Conservation (phyloP, 1,140 invertebrate genomes). For the Drosophila tropicalis region DNA sequence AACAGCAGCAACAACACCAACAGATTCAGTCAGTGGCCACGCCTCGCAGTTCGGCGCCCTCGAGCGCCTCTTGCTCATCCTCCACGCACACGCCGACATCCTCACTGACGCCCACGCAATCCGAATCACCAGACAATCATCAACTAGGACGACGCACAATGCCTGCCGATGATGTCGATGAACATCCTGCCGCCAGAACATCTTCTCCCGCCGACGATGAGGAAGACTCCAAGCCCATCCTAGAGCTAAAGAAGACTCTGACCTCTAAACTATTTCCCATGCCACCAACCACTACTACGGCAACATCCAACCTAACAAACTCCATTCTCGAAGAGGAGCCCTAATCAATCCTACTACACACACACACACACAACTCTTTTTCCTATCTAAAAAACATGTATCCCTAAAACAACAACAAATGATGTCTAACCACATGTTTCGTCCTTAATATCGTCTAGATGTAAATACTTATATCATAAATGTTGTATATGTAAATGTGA, state of each 20-base stretch:
- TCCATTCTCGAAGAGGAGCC: conserved; percentile 45
- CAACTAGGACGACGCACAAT: conserved; percentile 28
- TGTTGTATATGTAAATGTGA: conserved; percentile 69
- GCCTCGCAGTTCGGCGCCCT: conserved; percentile 58
- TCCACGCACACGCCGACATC: conserved; percentile 67
- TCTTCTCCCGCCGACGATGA: conserved; percentile 25
- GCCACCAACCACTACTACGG: not conserved
- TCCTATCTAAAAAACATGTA: conserved; percentile 52
- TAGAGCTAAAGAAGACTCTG: conserved; percentile 59
- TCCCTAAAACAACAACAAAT: conserved; percentile 28
- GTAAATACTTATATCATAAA: conserved; percentile 57
- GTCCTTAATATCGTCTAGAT: conserved; percentile 47
- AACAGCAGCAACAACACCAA: conserved; percentile 37
- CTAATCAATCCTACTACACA: conserved; percentile 23
- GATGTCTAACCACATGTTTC: not conserved
- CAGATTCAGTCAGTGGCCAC: conserved; percentile 66
- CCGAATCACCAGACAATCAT: conserved; percentile 46
- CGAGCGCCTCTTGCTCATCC: conserved; percentile 62
- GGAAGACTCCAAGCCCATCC: conserved; percentile 51
- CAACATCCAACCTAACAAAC: conserved; percentile 6
- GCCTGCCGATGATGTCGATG: conserved; percentile 5
- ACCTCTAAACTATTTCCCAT: conserved; percentile 58
- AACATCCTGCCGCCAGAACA: conserved; percentile 12
- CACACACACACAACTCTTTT: conserved; percentile 23
- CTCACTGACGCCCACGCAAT: conserved; percentile 64